Evolutionary conservation across 1,140 invertebrate species (phyloP), one percentile per base, ranked within the genome.

Genomic region (Wasmannia auropunctata): DNA sequence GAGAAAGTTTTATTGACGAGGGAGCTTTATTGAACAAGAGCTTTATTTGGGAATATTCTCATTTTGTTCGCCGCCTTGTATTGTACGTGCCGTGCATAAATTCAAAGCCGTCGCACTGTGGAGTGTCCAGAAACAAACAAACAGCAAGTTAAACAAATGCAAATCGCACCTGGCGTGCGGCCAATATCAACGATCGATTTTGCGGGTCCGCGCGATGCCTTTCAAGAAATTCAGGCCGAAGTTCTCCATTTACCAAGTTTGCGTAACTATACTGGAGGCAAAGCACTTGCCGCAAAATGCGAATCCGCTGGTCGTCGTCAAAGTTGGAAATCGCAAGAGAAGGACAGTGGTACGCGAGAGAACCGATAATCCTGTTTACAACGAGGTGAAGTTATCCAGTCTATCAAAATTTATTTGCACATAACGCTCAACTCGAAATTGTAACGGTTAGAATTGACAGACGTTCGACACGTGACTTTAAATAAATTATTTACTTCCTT

Each of bases 351-450:
- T 96, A 8, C 94, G 94, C 19, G 92, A 95, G 51, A 95, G 93
- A 72, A 96, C 96, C 0, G 96, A 96, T 87, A 95, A 94, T 91
- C 96, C 96, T 0, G 95, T 95, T 88, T 97, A 95, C 81, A 96
- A 96, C 87, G 96, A 97, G 93, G 96, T 96, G 65, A 90, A 60
- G 37, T 60, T 58, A 7, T 6, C 22, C 16, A 54, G 16, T 25
- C 8, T 43, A 3, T 81, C 25, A 10, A 62, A 46, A 62, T 4
- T 19, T 31, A 58, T 43, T 72, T n/a, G 28, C 16, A 19, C 43
- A 34, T 60, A 72, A 46, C 0, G 28, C 11, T 19, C 3, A 2
- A 19, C 11, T 46, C 22, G 6, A 22, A 60, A 60, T 56, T 81
- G 40, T 46, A 83, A 46, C 14, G 34, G 14, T 25, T 37, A 28